Percentiles rank a stretch among this genome's conserved stretches.
These are phyloP conservation scores for Hormiphora californensis DNA, from an alignment of 37 sponge, comb jelly and placozoan genomes.

Conservation along the genomic window DNA sequence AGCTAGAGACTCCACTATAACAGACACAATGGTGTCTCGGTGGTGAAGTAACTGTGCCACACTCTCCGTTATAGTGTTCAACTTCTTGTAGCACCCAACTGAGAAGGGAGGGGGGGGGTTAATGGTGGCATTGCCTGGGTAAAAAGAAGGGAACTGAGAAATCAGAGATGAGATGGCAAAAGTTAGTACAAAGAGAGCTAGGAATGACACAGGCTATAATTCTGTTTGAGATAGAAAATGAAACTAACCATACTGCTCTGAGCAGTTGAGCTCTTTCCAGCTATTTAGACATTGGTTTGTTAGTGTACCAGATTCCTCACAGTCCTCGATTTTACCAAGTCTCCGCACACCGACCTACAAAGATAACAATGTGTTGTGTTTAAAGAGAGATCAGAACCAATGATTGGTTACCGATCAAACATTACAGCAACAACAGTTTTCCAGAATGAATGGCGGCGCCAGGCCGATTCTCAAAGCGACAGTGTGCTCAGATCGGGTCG, in stretches of 20 bases:
- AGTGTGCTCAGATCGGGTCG: too few species aligned
- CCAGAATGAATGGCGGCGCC: too few species aligned
- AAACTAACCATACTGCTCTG: slow-evolving; percentile 31
- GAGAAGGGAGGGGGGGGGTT: background rate
- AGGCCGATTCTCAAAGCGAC: too few species aligned
- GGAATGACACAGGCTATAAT: background rate
- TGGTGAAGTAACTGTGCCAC: slow-evolving; percentile 27
- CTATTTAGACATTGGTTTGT: background rate
- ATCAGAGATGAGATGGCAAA: background rate
- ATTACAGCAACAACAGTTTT: too few species aligned
- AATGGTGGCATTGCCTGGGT: background rate
- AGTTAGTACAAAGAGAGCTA: background rate
- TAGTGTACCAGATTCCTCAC: background rate
- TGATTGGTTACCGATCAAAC: too few species aligned
- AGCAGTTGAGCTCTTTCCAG: slow-evolving; percentile 43
- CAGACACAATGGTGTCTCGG: background rate
- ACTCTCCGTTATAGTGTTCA: slow-evolving; percentile 31
- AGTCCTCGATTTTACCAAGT: background rate
- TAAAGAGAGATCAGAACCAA: background rate
- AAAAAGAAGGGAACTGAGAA: too few species aligned
- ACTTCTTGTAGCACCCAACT: slow-evolving; percentile 6
- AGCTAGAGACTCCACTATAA: slow-evolving; percentile 6
- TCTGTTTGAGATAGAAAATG: background rate
- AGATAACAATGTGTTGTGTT: background rate
- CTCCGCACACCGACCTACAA: background rate